A percentile compares a stretch with the other conserved stretches of the same genome.
Conservation (phyloP, 2,888 invertebrate genomes). For the Clusia tigrina region DNA sequence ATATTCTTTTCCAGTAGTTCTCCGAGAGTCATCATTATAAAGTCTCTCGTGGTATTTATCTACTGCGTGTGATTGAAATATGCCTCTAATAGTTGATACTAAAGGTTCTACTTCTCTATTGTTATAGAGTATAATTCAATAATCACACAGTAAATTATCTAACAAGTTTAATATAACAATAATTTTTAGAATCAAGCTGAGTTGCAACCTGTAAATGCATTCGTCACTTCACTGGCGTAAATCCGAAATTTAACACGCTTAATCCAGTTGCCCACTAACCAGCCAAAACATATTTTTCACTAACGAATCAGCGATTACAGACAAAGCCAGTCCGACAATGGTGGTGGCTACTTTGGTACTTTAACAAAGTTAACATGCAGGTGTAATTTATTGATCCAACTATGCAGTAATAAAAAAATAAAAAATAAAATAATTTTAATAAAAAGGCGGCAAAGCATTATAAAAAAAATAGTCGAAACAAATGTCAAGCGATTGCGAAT, state of each 20-base stretch:
- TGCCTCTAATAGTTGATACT: too few species aligned
- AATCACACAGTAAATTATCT: too few species aligned
- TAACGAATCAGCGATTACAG: not conserved
- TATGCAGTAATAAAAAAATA: not conserved
- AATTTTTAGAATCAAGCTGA: too few species aligned
- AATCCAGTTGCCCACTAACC: constrained; percentile 9
- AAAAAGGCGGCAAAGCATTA: constrained; percentile 10
- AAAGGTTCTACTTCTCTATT: too few species aligned
- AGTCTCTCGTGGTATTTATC: too few species aligned
- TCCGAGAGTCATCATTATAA: too few species aligned
- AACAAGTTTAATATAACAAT: too few species aligned
- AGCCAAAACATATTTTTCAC: not conserved
- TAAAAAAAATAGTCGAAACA: not conserved
- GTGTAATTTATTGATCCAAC: not conserved
- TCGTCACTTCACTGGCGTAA: not conserved
- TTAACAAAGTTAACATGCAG: not conserved
- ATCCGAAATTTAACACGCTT: constrained; percentile 6
- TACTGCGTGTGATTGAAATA: too few species aligned
- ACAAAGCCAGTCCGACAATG: not conserved
- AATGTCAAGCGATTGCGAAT: constrained; percentile 14
- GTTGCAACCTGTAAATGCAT: not conserved
- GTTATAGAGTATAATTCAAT: too few species aligned
- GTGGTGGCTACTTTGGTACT: too few species aligned
- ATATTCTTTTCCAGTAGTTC: too few species aligned
- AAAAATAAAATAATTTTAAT: not conserved